Base-by-base conservation (phyloP, 2,888 invertebrate species). In the Noctua janthe region DNA sequence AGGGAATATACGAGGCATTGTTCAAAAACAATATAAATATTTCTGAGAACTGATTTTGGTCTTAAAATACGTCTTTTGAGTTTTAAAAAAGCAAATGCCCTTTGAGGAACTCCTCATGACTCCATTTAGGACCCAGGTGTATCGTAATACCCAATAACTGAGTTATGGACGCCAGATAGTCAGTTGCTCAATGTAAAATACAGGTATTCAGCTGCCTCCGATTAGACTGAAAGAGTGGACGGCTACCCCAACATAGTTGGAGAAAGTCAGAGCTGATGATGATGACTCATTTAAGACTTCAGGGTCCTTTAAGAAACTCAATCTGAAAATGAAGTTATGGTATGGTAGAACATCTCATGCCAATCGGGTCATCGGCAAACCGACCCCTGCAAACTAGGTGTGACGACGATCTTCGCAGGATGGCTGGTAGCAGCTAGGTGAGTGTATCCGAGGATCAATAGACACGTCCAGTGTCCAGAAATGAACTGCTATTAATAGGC, bases 1-100 rank as follows among this genome's bases (percentile, higher is more conserved):
- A 20, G 8, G 2, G 1, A 66, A 49, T 56, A 43, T 67, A 69
- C 51, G 59, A 75, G 15, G 51, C n/a, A 80, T 81, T 75, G 69
- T 82, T 13, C 51, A 62, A 75, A 43, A 78, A 56, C 29, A 49
- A 56, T 74, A 51, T 81, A 49, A n/a, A 35, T 67, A 29, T 66
- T 80, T 74, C 66, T 39, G 73, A 56, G 78, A 78, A 78, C 17
- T n/a, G 11, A 47, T 35, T 35, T 54, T 35, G 1, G 20, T 43
- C 20, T 54, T 43, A 54, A 15, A 47, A 43, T 0, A 51, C 39
- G 20, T n/a, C 17, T 73, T 73, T 49, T 13, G 39, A 29, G 39
- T 23, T 49, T 17, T 17, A 39, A 17, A 67, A 66, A 64, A 15
- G n/a, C 10, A 39, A 11, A 7, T 29, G 23, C 0, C 0, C 23